Base-by-base conservation (phyloP, 1,140 invertebrate species). In the Leptopilina boulardi region DNA sequence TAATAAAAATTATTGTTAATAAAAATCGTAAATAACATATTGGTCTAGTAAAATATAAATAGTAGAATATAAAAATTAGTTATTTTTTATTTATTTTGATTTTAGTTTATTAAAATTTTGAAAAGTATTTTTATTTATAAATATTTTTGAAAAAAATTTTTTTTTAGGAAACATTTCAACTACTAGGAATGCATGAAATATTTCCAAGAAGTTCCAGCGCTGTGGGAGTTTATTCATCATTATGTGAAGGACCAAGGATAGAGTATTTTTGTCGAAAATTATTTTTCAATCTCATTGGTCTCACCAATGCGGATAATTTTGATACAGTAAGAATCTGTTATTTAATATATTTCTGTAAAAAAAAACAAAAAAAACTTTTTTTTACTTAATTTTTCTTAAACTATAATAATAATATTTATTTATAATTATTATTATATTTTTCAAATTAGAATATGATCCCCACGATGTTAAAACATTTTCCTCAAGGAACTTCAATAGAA, bases 221-320 rank as follows among this genome's bases (percentile, higher is more conserved):
- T 34, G 34, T 80, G 70, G 77, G 77, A 23, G 21, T 81, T 4
- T 84, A 85, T 59, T 76, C 71, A 0, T 78, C 80, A n/a, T 76
- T 86, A 38, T 88, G 85, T 71, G 83, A 84, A 54, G 73, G 79
- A 34, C 80, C 83, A 15, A 81, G 79, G 38, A 81, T 94, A 93
- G 71, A 94, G 92, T 56, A 92, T 92, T 78, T 89, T 84, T 73
- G 87, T 85, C n/a, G 92, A 93, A 89, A 86, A 92, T 54, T 94
- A 92, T 80, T 90, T 87, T 81, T 92, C 92, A 77, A 83, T 82
- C 81, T 84, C 66, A 75, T 83, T 59, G 83, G 85, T 56, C 78
- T 88, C 38, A 79, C 83, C n/a, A 84, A 81, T 76, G 81, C 77
- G 74, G 78, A 82, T 11, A 56, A 79, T 11, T 85, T 86, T 73